phyloP scores from a whole-genome alignment of 2,888 invertebrate genomes.

The Drosophila planitibia region DNA sequence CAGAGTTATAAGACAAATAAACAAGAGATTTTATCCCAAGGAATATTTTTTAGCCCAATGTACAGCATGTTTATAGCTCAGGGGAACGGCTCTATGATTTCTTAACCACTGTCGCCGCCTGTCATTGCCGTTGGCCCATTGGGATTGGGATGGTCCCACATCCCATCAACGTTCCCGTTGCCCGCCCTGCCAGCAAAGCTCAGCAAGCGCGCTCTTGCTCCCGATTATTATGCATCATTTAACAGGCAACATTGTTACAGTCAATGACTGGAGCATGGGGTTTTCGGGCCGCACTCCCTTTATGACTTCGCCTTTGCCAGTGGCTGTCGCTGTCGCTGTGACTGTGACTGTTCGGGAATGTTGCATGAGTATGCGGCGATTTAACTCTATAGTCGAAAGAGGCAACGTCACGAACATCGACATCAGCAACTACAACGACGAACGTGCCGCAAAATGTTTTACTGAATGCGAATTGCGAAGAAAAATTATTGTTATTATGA shows the following conservation, averaged over 20 bases:
- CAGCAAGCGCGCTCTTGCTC: slow-evolving; percentile 62
- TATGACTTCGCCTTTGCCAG: slow-evolving; percentile 1
- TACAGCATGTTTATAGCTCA: slow-evolving; percentile 14
- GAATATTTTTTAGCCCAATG: slow-evolving; percentile 5
- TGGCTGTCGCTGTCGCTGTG: slow-evolving; percentile 11
- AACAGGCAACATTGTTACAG: slow-evolving; percentile 80
- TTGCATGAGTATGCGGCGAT: neutral
- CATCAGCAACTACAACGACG: slow-evolving; percentile 33
- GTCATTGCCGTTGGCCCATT: slow-evolving; percentile 43
- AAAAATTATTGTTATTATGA: slow-evolving; percentile 82
- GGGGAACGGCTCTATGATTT: slow-evolving; percentile 62
- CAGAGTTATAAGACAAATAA: neutral
- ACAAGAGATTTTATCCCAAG: neutral
- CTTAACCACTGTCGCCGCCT: slow-evolving; percentile 48
- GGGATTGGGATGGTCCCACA: slow-evolving; percentile 64
- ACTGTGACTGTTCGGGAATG: neutral
- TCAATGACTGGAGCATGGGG: slow-evolving; percentile 63
- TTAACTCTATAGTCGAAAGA: slow-evolving; percentile 26
- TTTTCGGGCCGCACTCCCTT: slow-evolving; percentile 13
- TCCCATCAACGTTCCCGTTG: slow-evolving; percentile 30
- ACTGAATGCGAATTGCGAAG: slow-evolving; percentile 75
- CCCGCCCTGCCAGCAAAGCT: slow-evolving; percentile 59
- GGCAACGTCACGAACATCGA: slow-evolving; percentile 69
- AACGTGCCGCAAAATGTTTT: slow-evolving; percentile 75
- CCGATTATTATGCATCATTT: slow-evolving; percentile 81